Conservation (phyloP, 2,113 vertebrate genomes). For the Panthera uncia region DNA sequence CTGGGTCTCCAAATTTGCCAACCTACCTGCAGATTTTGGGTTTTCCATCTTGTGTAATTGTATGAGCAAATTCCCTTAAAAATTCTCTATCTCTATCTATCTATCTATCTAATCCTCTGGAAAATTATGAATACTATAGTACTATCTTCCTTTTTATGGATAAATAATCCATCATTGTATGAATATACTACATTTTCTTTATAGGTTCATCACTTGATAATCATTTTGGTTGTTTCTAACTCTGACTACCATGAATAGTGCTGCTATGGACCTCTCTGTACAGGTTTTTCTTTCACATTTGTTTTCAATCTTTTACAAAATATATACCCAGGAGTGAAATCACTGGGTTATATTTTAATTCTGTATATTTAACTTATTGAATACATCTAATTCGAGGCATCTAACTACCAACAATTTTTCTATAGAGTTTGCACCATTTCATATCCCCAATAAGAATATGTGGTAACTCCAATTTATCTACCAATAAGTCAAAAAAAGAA, state of each 20-base stretch:
- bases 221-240: background rate
- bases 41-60: background rate
- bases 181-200: background rate
- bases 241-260: background rate
- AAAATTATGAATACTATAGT: background rate
- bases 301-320: background rate
- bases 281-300: background rate
- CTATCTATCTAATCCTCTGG: background rate
- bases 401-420: background rate
- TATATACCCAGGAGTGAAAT: background rate
- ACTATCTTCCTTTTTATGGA: background rate
- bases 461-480: background rate
- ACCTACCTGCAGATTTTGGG: background rate
- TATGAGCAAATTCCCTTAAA: background rate
- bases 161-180: background rate
- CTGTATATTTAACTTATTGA: background rate
- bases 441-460: background rate
- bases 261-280: background rate
- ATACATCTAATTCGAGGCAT: background rate
- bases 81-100: background rate
- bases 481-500: background rate
- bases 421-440: background rate
- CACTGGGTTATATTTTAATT: background rate
- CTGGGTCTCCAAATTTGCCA: background rate
- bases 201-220: background rate